A percentile compares a stretch with the other conserved stretches of the same genome.
Conservation (phyloP, 2,113 vertebrate species). For the Proterorhinus semilunaris region DNA sequence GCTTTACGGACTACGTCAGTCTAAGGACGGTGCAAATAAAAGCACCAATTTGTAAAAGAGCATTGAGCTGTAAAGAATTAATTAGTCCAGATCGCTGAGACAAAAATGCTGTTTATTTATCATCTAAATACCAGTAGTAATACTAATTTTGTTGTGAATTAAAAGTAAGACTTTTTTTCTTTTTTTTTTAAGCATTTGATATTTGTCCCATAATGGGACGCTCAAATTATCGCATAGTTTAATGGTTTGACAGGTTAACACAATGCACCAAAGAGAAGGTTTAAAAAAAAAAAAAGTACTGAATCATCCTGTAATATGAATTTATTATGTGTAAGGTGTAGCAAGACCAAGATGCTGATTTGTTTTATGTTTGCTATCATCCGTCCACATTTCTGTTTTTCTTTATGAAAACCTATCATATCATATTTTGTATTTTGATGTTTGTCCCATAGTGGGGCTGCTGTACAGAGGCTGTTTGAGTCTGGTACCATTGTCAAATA, state of each 20-base stretch:
- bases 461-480: background rate
- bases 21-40: slow-evolving; percentile 69
- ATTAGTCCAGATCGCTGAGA: background rate
- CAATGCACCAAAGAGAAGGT: no score
- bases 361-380: background rate
- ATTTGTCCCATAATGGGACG: slow-evolving; percentile 2
- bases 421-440: background rate
- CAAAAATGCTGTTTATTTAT: background rate
- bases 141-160: background rate
- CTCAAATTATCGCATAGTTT: background rate
- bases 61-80: background rate
- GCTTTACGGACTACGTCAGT: slow-evolving; percentile 87
- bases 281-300: no score
- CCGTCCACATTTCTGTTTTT: background rate
- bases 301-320: no score
- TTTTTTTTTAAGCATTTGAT: background rate
- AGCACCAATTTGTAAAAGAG: slow-evolving; percentile 56
- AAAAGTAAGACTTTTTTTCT: background rate
- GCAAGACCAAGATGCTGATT: background rate
- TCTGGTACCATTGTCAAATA: background rate
- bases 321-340: no score
- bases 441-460: slow-evolving; percentile 7
- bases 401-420: background rate
- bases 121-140: background rate
- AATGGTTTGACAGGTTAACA: no score